Evolutionary conservation across 2,888 invertebrate species (phyloP).

Genomic region (Nephrocerus scutellatus): DNA sequence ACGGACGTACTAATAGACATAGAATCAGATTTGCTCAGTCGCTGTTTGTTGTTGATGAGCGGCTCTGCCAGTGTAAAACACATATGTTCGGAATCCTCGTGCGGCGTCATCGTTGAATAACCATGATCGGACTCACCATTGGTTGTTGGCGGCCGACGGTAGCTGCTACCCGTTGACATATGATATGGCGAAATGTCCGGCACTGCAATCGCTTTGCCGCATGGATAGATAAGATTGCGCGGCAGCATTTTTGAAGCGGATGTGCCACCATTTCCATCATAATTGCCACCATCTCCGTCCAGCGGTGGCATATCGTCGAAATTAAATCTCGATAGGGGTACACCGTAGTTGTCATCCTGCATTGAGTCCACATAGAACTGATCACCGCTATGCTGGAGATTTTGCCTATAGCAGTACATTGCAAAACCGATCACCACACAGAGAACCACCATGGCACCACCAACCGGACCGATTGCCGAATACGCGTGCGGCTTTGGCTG

Average conservation of each 20-base stretch:
- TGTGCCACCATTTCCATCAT: conserved; percentile 37
- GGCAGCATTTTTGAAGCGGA: too few species aligned
- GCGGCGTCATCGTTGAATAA: conserved; percentile 89
- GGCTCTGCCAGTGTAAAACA: conserved; percentile 67
- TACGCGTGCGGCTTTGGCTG: conserved; percentile 50
- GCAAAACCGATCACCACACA: conserved; percentile 74
- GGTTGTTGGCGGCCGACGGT: conserved; percentile 68
- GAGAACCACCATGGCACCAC: conserved; percentile 76
- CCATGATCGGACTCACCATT: conserved; percentile 76
- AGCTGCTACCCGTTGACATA: conserved; percentile 61
- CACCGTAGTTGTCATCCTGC: conserved; percentile 52
- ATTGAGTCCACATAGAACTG: conserved; percentile 51
- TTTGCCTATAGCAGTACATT: conserved; percentile 77
- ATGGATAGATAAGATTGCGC: conserved; percentile 60
- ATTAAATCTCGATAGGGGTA: conserved; percentile 68
- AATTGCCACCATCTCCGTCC: conserved; percentile 49
- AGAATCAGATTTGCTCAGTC: conserved; percentile 54
- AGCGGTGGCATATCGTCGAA: conserved; percentile 54
- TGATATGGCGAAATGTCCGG: conserved; percentile 73
- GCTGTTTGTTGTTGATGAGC: conserved; percentile 50
- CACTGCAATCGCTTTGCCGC: conserved; percentile 57
- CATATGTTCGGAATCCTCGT: conserved; percentile 81
- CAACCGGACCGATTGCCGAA: conserved; percentile 78
- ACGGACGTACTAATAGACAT: conserved; percentile 52
- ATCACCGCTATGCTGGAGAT: conserved; percentile 46